Evolutionary conservation across 2,888 invertebrate species (phyloP).

Genomic region (Ischnus inquisitorius): DNA sequence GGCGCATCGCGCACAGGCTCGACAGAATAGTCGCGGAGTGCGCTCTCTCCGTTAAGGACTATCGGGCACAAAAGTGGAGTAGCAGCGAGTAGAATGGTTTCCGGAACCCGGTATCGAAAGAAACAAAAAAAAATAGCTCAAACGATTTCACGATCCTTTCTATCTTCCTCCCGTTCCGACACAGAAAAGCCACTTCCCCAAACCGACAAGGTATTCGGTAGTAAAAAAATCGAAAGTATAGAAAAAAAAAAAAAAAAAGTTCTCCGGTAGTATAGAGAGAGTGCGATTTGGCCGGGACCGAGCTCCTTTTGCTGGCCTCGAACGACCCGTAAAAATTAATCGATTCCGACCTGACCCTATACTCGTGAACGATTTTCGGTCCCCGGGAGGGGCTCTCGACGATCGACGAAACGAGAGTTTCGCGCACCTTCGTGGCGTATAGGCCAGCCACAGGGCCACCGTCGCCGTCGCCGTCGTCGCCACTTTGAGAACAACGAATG

Average conservation of each 20-base stretch:
- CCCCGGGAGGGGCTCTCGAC: slow-evolving; percentile 31
- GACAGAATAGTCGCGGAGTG: neutral
- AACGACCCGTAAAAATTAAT: slow-evolving; percentile 78
- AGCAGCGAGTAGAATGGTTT: slow-evolving; percentile 71
- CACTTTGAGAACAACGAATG: slow-evolving; percentile 21
- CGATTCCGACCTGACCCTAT: slow-evolving; percentile 74
- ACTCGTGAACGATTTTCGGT: slow-evolving; percentile 63
- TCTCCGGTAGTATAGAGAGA: slow-evolving; percentile 20
- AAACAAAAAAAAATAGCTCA: neutral
- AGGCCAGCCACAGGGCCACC: neutral
- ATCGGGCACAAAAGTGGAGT: slow-evolving; percentile 63
- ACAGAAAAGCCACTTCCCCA: slow-evolving; percentile 39
- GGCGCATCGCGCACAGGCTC: neutral
- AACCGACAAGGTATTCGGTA: slow-evolving; percentile 23
- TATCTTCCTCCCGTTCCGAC: slow-evolving; percentile 42
- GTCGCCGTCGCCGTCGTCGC: slow-evolving; percentile 40
- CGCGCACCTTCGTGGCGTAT: slow-evolving; percentile 11
- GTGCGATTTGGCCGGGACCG: slow-evolving; percentile 22
- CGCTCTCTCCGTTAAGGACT: neutral
- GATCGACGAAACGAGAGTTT: slow-evolving; percentile 55
- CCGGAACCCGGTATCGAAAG: slow-evolving; percentile 59
- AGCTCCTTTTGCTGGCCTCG: slow-evolving; percentile 54
- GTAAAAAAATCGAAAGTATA: slow-evolving; percentile 1
- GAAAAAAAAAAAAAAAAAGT: neutral
- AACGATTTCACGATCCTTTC: neutral